Base-by-base conservation (phyloP, 2,113 vertebrate species). In the Mugil cephalus region DNA sequence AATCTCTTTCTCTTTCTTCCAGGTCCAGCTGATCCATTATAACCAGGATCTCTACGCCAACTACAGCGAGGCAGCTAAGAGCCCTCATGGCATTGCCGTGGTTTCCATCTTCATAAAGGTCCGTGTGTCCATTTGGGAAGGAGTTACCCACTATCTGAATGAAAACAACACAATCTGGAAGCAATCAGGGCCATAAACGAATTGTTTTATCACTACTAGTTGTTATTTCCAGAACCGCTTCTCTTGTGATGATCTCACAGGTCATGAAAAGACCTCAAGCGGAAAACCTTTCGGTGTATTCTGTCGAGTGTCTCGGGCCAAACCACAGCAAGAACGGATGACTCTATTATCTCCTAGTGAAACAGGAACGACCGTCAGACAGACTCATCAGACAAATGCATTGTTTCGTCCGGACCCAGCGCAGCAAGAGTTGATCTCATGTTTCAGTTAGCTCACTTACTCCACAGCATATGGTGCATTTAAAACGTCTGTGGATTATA, bases 11-110 rank as follows among this genome's bases (percentile, higher is more conserved):
- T 73, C 4, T 56, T 10, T 56, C n/a, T 53, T 51, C 54, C 78
- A 98, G 97, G 96, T 98, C 83, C 97, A 98, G 53, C 91, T 98
- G 79, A 98, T 98, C 91, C 96, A 98, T 92, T 98, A 98, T 74
- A 98, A 98, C 93, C 97, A 98, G 0, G 97, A 98, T 88, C 91
- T 98, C 62, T 98, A 98, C 46, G 93, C 95, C 85, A 98, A 98
- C 69, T 94, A 96, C 91, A 97, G 94, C 21, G 97, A 98, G 85
- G 97, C 97, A 72, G 95, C 95, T 24, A 96, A 94, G 92, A 97
- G 96, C 85, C 97, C 97, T 10, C 96, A 98, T 12, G 97, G 97
- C 67, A 91, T 98, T 82, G 96, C 97, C 80, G 95, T 98, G 84
- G 96, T 98, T 88, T 97, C 97, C 93, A 97, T 98, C 92, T 98